Percentiles rank a stretch among this genome's conserved stretches.
Evolutionary conservation across 2,797 vertebrate species (phyloP).

Genomic region (Leuciscus waleckii): DNA sequence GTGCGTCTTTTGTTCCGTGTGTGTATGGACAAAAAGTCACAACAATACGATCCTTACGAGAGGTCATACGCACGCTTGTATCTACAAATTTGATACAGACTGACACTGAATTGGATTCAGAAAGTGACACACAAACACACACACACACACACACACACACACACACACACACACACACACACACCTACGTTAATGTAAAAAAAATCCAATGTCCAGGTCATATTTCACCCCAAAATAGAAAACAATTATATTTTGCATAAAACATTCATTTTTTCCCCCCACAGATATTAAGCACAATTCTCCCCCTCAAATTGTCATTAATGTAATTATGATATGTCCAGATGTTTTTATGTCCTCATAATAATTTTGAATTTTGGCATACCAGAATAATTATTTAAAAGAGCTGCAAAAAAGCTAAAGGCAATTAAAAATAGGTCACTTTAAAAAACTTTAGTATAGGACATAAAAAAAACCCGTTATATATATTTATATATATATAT

Average conservation of each 20-base stretch:
- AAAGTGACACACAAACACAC: not conserved
- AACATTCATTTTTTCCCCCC: too few species aligned
- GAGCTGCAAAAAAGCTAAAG: not conserved
- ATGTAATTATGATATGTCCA: not conserved
- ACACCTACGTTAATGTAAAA: not conserved
- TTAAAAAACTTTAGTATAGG: not conserved
- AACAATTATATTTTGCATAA: not conserved
- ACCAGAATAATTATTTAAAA: not conserved
- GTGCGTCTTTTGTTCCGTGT: slow-evolving; percentile 50
- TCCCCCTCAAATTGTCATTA: not conserved
- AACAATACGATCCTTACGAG: slow-evolving; percentile 47
- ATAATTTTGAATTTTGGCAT: not conserved
- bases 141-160: not conserved
- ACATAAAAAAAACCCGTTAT: not conserved
- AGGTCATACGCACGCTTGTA: slow-evolving; percentile 41
- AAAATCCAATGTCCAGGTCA: not conserved
- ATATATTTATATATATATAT: not conserved
- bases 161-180: not conserved
- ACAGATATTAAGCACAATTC: not conserved
- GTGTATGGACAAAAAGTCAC: slow-evolving; percentile 51
- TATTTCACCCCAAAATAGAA: not conserved
- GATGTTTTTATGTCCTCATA: not conserved
- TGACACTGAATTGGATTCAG: not conserved
- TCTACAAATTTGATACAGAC: not conserved
- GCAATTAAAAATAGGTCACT: not conserved